Evolutionary conservation across 1,140 invertebrate genomes (phyloP).

Genomic region (Anoplolepis gracilipes): DNA sequence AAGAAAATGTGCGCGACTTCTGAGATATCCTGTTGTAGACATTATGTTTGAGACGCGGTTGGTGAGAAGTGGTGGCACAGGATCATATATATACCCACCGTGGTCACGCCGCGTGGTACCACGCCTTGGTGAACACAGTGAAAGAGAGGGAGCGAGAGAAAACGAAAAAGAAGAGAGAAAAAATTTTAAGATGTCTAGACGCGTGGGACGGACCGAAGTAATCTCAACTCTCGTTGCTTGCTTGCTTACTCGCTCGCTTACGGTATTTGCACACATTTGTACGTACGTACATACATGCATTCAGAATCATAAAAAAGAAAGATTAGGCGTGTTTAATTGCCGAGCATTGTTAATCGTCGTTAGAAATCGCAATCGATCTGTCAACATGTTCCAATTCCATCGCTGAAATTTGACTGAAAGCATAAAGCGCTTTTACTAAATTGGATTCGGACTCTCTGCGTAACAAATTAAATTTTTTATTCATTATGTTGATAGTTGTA

Average conservation of each 20-base stretch:
- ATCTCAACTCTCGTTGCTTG: slow-evolving; percentile 43
- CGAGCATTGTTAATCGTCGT: not conserved
- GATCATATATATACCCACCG: slow-evolving; percentile 56
- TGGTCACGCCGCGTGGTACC: slow-evolving; percentile 56
- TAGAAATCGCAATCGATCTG: slow-evolving; percentile 16
- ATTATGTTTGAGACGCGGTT: slow-evolving; percentile 65
- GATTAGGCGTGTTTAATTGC: slow-evolving; percentile 13
- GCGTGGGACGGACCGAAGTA: slow-evolving; percentile 69
- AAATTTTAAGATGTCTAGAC: slow-evolving; percentile 74
- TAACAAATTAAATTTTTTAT: not conserved
- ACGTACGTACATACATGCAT: not conserved
- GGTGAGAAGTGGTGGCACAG: slow-evolving; percentile 58
- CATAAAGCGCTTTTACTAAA: not conserved
- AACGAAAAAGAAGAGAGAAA: slow-evolving; percentile 27
- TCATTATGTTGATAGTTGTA: not conserved
- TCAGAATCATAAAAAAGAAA: not conserved
- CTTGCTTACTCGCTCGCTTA: not conserved
- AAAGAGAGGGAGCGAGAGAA: not conserved
- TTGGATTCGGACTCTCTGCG: not conserved
- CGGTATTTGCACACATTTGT: slow-evolving; percentile 14
- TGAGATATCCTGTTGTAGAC: slow-evolving; percentile 37
- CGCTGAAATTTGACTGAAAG: not conserved
- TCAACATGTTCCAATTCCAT: slow-evolving; percentile 16
- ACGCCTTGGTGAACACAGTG: slow-evolving; percentile 63
- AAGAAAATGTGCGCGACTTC: slow-evolving; percentile 8